Evolutionary conservation across 2,113 vertebrate genomes (phyloP), one percentile per base, ranked within the genome.

Genomic region (Tenebrosternarchus preto): DNA sequence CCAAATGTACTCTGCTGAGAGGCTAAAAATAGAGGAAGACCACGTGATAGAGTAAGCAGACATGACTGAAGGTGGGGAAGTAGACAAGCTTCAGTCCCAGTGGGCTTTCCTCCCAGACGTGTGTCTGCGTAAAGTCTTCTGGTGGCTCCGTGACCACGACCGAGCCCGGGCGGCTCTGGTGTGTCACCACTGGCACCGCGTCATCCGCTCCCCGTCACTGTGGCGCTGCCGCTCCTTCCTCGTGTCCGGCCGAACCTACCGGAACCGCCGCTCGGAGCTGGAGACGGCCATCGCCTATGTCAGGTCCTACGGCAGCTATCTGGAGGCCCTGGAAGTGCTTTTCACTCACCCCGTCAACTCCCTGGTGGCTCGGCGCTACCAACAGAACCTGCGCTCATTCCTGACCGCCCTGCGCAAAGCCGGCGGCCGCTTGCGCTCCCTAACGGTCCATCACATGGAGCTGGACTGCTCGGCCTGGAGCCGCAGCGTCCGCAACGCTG

Each of bases 211-310:
- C 0, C 93, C 90, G 5, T 89, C 87, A 24, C 90, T 94, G 33
- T 94, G 93, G 93, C 89, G 90, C 12, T 84, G 84, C 17, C 86
- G 91, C 66, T 88, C 88, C 60, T 92, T 94, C 88, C 90, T 85
- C 0, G 93, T 94, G 84, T 88, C 84, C 0, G 89, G 90, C 70
- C 80, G 80, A 2, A 82, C 89, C 1, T 92, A 89, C 63, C 82
- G 83, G 22, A 73, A 82, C 3, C 85, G 81, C 0, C 83, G 73
- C 0, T 57, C 84, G 0, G 89, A 93, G 46, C 81, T 90, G 1
- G 76, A 91, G 75, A 88, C 85, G 0, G 90, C 91, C 0, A 80
- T 93, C 17, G 90, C 88, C 87, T 93, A 92, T 0, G 77, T 87
- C 25, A 92, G 88, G 83, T 91, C 90, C 82, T 93, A 91, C 68